Percentiles rank a stretch among this genome's conserved stretches.
phyloP scores from a whole-genome alignment of 2,113 vertebrate species.

The Chloropsis hardwickii region DNA sequence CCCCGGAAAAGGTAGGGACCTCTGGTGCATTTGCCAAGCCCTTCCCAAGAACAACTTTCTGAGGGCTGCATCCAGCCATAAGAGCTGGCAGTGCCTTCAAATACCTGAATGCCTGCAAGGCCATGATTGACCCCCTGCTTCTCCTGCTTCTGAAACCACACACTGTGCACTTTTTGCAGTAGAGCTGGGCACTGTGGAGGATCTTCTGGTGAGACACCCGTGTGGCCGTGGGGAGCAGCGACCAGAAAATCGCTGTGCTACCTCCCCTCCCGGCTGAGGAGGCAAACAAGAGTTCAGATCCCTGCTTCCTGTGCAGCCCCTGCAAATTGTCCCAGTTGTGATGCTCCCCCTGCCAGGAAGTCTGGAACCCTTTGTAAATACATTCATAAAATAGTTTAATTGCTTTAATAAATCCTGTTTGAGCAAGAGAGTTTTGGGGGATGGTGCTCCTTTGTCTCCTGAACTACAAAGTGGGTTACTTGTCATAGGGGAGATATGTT shows the following conservation, averaged over 20 bases:
- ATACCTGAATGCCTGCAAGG: background rate
- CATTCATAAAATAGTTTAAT: fast-evolving
- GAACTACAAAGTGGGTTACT: background rate
- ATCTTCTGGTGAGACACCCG: background rate
- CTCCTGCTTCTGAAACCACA: background rate
- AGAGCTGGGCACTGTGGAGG: background rate
- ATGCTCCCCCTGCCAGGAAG: background rate
- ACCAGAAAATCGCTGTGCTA: background rate
- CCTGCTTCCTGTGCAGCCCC: background rate
- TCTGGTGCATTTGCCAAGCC: fast-evolving
- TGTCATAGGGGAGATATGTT: background rate
- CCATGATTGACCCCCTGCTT: background rate
- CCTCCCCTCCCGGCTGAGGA: background rate
- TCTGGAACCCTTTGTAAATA: background rate
- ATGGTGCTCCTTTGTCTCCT: background rate
- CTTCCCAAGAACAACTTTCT: background rate
- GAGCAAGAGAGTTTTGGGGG: background rate
- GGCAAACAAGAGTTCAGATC: background rate
- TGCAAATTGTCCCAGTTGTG: background rate
- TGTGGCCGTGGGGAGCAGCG: fast-evolving
- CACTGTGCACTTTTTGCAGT: background rate
- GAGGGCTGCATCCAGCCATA: background rate
- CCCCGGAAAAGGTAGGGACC: background rate
- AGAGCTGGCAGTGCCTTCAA: background rate
- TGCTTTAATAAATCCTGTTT: background rate